Percentiles rank a stretch among this genome's conserved stretches.
These are phyloP conservation scores for Sebastes hubbsi DNA, from an alignment of 2,797 vertebrate species.

Conservation along the genomic window DNA sequence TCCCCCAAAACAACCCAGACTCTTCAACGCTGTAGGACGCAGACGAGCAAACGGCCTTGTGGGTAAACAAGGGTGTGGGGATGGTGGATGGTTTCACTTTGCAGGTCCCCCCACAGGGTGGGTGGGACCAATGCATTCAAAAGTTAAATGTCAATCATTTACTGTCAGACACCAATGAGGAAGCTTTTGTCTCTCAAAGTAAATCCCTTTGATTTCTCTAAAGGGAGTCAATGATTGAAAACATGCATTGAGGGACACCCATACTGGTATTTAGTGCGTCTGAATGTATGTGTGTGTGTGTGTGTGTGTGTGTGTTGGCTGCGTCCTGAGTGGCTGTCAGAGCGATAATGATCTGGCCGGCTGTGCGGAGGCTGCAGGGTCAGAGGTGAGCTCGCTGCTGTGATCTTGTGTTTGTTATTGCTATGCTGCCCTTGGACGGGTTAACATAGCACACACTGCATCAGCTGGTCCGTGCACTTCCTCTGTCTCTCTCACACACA, in stretches of 20 bases:
- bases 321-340: slow-evolving; percentile 34
- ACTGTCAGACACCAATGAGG: slow-evolving; percentile 74
- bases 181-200: slow-evolving; percentile 65
- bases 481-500: slow-evolving; percentile 37
- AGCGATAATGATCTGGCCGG: slow-evolving; percentile 74
- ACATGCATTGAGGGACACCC: slow-evolving; percentile 49
- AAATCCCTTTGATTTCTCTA: slow-evolving; percentile 64
- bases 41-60: slow-evolving; percentile 51
- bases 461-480: slow-evolving; percentile 69
- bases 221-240: slow-evolving; percentile 76
- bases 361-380: slow-evolving; percentile 69
- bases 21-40: slow-evolving; percentile 12
- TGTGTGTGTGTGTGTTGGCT: slow-evolving; percentile 6
- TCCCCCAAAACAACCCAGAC: slow-evolving; percentile 18
- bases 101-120: slow-evolving; percentile 25
- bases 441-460: slow-evolving; percentile 81
- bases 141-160: slow-evolving; percentile 79
- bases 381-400: slow-evolving; percentile 76
- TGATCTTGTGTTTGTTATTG: slow-evolving; percentile 87
- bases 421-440: slow-evolving; percentile 83
- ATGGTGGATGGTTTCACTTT: slow-evolving; percentile 63
- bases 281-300: neutral
- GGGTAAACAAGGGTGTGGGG: slow-evolving; percentile 60
- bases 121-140: slow-evolving; percentile 57
- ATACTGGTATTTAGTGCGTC: slow-evolving; percentile 9